phyloP scores from a whole-genome alignment of 2,888 invertebrate genomes.

The Hirtodrosophila confusa region DNA sequence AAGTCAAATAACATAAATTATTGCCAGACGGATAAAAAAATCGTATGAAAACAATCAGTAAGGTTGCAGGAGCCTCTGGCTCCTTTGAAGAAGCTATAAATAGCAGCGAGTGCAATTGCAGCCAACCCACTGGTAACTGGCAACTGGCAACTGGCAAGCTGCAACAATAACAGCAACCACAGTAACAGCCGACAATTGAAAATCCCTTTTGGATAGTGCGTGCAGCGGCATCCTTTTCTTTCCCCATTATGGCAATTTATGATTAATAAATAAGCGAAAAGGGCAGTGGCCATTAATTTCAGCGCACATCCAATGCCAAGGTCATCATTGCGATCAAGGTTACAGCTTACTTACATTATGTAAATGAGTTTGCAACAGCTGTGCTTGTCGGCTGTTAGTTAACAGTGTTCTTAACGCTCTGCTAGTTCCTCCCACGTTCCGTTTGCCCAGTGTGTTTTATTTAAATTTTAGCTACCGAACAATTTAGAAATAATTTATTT shows the following conservation, averaged over 20 bases:
- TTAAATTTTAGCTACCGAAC: background rate
- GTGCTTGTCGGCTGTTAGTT: conserved; percentile 24
- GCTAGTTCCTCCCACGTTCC: background rate
- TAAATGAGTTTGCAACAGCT: conserved; percentile 12
- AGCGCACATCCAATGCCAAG: conserved; percentile 13
- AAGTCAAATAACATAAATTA: conserved; percentile 78
- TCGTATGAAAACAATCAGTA: conserved; percentile 59
- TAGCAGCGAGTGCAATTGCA: conserved; percentile 39
- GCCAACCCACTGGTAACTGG: background rate
- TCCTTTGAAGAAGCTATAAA: conserved; percentile 28
- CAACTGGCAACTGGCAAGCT: background rate
- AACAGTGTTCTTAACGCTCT: conserved; percentile 26
- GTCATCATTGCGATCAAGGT: conserved; percentile 21
- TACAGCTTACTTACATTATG: conserved; percentile 16
- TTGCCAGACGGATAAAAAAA: conserved; percentile 50
- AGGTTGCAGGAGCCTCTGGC: conserved; percentile 28
- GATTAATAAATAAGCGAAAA: conserved; percentile 66
- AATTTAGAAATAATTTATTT: background rate
- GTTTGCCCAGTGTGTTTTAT: background rate
- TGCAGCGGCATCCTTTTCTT: conserved; percentile 50
- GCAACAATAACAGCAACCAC: conserved; percentile 19
- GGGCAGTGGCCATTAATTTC: conserved; percentile 29
- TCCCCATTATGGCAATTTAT: conserved; percentile 61
- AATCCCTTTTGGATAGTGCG: conserved; percentile 36
- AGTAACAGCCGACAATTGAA: conserved; percentile 59